Conservation (phyloP, 2,888 invertebrate genomes). For the Malthinus seriepunctatus region DNA sequence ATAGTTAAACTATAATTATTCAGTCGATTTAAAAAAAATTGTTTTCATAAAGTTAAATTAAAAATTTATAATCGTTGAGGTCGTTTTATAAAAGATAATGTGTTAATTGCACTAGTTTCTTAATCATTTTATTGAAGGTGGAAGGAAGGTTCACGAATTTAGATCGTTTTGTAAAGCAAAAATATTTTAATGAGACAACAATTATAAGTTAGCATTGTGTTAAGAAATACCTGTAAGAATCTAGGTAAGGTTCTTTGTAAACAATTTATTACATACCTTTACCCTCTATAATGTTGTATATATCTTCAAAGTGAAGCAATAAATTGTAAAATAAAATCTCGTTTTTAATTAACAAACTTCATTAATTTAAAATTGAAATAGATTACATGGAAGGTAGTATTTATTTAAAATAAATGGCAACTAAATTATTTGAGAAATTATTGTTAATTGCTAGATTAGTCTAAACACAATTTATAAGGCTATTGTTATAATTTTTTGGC, state of each 20-base stretch:
- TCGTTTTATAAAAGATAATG: constrained; percentile 14
- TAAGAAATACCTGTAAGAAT: constrained; percentile 24
- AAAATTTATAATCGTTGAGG: constrained; percentile 4
- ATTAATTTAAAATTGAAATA: constrained; percentile 19
- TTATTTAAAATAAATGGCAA: constrained; percentile 13
- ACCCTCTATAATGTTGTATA: constrained; percentile 10
- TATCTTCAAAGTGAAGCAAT: constrained; percentile 10
- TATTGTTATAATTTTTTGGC: constrained; percentile 1
- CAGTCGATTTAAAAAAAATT: neutral
- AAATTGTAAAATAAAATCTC: constrained; percentile 23
- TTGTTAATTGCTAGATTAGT: constrained; percentile 15
- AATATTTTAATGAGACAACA: constrained; percentile 23
- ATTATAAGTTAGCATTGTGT: constrained; percentile 25
- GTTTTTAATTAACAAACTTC: constrained; percentile 21
- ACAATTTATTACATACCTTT: constrained; percentile 18
- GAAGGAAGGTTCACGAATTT: constrained; percentile 27
- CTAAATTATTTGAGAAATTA: constrained; percentile 13
- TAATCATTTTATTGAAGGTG: constrained; percentile 20
- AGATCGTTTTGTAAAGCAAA: constrained; percentile 25
- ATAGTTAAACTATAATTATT: neutral
- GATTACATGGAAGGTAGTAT: constrained; percentile 11
- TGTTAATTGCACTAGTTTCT: constrained; percentile 24
- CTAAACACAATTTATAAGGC: constrained; percentile 11
- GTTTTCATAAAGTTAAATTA: constrained; percentile 19
- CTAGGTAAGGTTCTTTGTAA: constrained; percentile 22